Base-by-base conservation (phyloP, 2,113 vertebrate genomes). In the Scolopax mira region DNA sequence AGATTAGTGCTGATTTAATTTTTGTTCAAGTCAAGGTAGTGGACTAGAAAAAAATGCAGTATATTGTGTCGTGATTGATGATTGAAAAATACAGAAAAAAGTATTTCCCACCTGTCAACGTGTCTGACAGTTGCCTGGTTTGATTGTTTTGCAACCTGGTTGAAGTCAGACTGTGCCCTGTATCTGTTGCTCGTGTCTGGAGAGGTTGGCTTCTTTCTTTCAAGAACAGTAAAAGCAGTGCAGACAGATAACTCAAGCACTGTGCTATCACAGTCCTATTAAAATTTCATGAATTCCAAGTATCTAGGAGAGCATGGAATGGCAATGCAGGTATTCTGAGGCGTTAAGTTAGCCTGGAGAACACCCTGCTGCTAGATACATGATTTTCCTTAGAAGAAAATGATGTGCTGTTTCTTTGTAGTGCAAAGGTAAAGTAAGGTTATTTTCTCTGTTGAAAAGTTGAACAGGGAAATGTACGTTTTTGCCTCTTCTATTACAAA, bases 221-320 rank as follows among this genome's bases (percentile, higher is more conserved):
- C 60, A 66, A 49, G 41, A 79, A 23, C 5, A 42, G 31, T 70
- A 33, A 33, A 61, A 83, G 23, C 0, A 0, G 3, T 71, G 23
- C 33, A 92, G 60, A 19, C 12, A 37, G 51, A 15, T 83, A 73
- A 57, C 33, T 69, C 44, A 31, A 7, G 15, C 49, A 61, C 37
- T 75, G 61, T 85, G 55, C 62, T 75, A 33, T 27, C 49, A 61
- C 33, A 55, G 12, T 51, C 25, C 28, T 92, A n/a, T 92, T 84
- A 84, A 90, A 80, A 72, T 78, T 48, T 82, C 15, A 70, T 66
- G 6, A 65, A 69, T 90, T 85, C 51, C 64, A 23, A 61, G 22
- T 79, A 31, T 79, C 31, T 77, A 66, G 28, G 60, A 77, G 37
- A 49, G 60, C 37, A 58, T 23, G 60, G 24, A 65, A 61, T 83